Base-by-base conservation (phyloP, 2,797 vertebrate genomes). In the Nyctibius grandis region DNA sequence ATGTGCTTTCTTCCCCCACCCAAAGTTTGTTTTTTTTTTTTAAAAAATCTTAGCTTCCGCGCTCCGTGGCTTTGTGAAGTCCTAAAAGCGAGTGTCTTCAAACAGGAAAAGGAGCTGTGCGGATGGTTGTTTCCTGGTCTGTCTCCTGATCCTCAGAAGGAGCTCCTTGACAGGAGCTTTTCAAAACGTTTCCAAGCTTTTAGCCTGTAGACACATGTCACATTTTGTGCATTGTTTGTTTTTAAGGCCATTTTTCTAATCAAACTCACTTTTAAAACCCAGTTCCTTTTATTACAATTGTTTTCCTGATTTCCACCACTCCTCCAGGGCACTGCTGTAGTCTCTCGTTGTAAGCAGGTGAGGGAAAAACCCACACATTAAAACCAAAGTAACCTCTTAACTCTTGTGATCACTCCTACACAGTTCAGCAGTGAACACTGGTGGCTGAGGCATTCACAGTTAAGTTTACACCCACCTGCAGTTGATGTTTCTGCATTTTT, bases 41-140 rank as follows among this genome's bases (percentile, higher is more conserved):
- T n/a, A n/a, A n/a, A n/a, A n/a, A n/a, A n/a, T n/a, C 22, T 70
- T 54, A 9, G 22, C 76, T 86, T 77, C 28, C 29, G 33, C 0
- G 0, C 9, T 51, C 38, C 1, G 0, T 18, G 45, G 12, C 50
- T 82, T 61, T 59, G 42, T 38, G 26, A 31, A 21, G 28, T 36
- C n/a, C 29, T 76, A 25, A 34, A 59, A 90, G 7, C 16, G 11
- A 16, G 33, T 44, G 25, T 25, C 26, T 33, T 54, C 36, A 12
- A 3, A 3, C 5, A 18, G 25, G 38, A 56, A 3, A 15, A 48
- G 60, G 36, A 76, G 23, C 31, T 33, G 25, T 29, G 25, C 17
- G 23, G 4, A 0, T 6, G 31, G 21, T 4, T 50, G 12, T 36
- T 64, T 9, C 47, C 44, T 74, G 14, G 10, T 63, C 38, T 23